phyloP scores from a whole-genome alignment of 92 coral and sea anemone species.

The Parazoanthus swiftii region DNA sequence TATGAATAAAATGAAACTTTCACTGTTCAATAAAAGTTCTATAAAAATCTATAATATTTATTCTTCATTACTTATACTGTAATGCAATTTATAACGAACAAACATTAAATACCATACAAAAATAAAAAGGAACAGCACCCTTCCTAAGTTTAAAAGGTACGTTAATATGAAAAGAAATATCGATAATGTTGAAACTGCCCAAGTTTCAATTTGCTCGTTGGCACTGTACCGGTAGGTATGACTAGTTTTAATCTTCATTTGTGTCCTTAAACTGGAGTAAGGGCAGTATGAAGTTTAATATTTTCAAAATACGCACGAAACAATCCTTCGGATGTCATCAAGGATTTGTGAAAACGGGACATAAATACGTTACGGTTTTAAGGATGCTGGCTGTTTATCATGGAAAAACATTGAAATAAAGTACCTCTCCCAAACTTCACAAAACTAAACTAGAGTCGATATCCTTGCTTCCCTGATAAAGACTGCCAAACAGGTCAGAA shows the following conservation, averaged over 20 bases:
- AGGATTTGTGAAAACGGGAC: too few relatives aligned
- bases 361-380: too few relatives aligned
- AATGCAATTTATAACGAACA: background rate
- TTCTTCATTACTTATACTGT: background rate
- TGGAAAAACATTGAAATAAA: too few relatives aligned
- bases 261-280: too few relatives aligned
- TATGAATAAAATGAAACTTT: background rate
- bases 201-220: constrained; percentile 32
- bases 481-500: too few relatives aligned
- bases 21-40: constrained; percentile 4
- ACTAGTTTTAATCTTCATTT: background rate
- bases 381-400: too few relatives aligned
- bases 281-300: too few relatives aligned
- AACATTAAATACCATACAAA: background rate
- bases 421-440: too few relatives aligned
- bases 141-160: constrained; percentile 28
- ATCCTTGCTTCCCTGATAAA: too few relatives aligned
- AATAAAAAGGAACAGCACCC: background rate
- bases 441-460: too few relatives aligned
- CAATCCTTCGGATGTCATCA: too few relatives aligned
- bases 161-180: background rate
- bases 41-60: background rate
- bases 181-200: background rate
- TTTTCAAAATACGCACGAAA: too few relatives aligned
- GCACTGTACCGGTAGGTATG: constrained; percentile 35